Conservation (phyloP, 1,140 invertebrate species). For the Vanessa tameamea region DNA sequence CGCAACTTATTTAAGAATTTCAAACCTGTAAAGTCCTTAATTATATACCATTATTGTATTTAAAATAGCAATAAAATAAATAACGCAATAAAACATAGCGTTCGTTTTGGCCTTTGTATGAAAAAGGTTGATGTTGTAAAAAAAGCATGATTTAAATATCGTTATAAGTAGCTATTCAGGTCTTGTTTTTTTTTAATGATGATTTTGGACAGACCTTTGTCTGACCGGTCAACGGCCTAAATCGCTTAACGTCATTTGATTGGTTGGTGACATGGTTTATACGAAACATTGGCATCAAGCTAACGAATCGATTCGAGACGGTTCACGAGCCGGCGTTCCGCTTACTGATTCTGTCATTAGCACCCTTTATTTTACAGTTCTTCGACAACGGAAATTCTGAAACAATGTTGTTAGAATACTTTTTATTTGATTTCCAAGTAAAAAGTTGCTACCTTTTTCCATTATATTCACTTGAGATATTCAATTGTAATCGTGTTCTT, state of each 20-base stretch:
- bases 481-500: neutral
- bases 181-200: constrained; percentile 16
- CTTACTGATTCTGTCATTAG: constrained; percentile 40
- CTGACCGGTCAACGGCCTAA: constrained; percentile 58
- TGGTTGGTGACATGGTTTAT: constrained; percentile 39
- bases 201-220: constrained; percentile 46
- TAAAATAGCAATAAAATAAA: no score
- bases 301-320: constrained; percentile 61
- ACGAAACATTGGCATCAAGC: constrained; percentile 53
- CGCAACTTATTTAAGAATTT: no score
- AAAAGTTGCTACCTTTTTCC: neutral
- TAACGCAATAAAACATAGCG: no score
- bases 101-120: neutral
- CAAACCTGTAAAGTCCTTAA: no score
- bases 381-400: constrained; percentile 32
- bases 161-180: neutral
- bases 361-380: constrained; percentile 42
- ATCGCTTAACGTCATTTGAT: constrained; percentile 54
- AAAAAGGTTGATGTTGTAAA: neutral
- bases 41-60: no score
- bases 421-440: neutral
- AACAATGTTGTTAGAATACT: constrained; percentile 35
- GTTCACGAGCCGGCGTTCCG: constrained; percentile 46
- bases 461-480: neutral
- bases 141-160: neutral